Base-by-base conservation (phyloP, 2,797 vertebrate species). In the Hippopotamyrus pictus region DNA sequence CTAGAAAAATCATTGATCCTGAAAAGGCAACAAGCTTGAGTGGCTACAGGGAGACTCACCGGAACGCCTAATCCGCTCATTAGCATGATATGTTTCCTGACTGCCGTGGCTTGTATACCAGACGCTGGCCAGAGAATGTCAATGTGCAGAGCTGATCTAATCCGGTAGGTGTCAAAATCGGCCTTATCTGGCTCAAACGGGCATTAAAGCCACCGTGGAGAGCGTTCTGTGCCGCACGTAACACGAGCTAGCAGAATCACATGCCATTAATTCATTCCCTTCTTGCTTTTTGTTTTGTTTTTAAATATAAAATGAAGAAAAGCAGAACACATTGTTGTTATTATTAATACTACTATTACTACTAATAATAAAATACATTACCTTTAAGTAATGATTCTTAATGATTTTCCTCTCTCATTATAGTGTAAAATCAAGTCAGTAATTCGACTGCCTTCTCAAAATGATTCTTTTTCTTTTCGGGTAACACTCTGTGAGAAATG, bases 51-150 rank as follows among this genome's bases (percentile, higher is more conserved):
- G 46, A 51, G 44, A 48, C 79, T 8, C 41, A 51, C 22, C 3
- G 46, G n/a, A 84, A 50, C 19, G 82, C 19, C 82, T 84, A 89
- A 89, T 90, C 89, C 5, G 19, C 37, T 90, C 59, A 89, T 89
- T 89, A 88, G 76, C 59, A 44, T 85, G 57, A 76, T 88, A 25
- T 25, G 41, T 54, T 89, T 90, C 87, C 22, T 87, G 84, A 87
- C 87, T 65, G 59, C 29, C 3, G 46, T 54, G 33, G 53, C 25
- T 62, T 76, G 41, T 44, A 59, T 11, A 84, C 54, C 41, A 29
- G 76, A 41, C 14, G 0, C 87, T 37, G n/a, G 46, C 82, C 82
- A 86, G 46, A 37, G 48, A 41, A n/a, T 29, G 29, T 84, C 54
- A 89, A 73, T 41, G 22, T 84, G n/a, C 82, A 48, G 37, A 79